Conservation (phyloP, 2,113 vertebrate species). For the Varanus komodoensis region DNA sequence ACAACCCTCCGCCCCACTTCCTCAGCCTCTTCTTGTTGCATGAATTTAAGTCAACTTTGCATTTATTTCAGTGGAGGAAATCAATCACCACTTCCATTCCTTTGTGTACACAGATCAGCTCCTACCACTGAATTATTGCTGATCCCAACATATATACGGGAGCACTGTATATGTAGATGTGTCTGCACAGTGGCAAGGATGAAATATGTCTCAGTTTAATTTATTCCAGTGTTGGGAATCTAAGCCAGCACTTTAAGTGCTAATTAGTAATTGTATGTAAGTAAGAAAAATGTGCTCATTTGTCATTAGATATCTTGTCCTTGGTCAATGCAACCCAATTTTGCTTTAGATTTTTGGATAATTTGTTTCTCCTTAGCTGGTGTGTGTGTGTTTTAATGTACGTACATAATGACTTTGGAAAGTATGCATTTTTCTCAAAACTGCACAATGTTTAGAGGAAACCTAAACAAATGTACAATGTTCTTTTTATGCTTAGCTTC, state of each 20-base stretch:
- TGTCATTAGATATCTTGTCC: not conserved
- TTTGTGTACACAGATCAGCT: not conserved
- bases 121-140: not conserved
- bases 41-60: not conserved
- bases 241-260: not conserved
- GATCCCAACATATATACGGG: not conserved
- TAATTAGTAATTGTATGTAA: not conserved
- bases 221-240: accelerated
- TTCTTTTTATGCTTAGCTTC: not conserved
- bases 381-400: slow-evolving; percentile 16
- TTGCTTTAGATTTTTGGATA: slow-evolving; percentile 24
- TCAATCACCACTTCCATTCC: not conserved
- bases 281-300: not conserved
- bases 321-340: slow-evolving; percentile 37
- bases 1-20: not conserved
- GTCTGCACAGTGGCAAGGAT: accelerated
- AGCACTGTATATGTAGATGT: not conserved
- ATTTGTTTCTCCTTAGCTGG: not conserved
- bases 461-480: not conserved
- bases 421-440: slow-evolving; percentile 43
- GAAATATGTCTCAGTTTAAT: slow-evolving; percentile 30
- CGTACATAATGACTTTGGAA: slow-evolving; percentile 27
- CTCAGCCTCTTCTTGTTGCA: not conserved
- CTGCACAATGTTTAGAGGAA: not conserved
- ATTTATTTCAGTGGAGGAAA: not conserved